Conservation (phyloP, 2,888 invertebrate species). For the Torymus texanus region DNA sequence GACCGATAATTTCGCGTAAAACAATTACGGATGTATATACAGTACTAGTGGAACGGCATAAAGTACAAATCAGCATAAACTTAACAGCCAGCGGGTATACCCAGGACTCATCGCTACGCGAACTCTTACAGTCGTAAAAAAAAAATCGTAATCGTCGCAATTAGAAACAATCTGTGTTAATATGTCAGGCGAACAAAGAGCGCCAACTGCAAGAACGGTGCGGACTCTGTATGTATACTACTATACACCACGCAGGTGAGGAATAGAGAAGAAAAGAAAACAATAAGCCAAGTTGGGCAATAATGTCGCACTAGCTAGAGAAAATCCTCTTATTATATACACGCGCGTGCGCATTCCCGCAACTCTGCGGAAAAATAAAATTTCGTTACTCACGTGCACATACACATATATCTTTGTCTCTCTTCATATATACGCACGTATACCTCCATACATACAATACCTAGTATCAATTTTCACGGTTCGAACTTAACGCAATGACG, state of each 20-base stretch:
- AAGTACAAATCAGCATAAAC: too few species aligned
- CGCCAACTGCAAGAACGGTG: too few species aligned
- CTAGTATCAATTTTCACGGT: constrained; percentile 14
- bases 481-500: constrained; percentile 21
- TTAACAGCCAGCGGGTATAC: too few species aligned
- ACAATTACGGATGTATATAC: too few species aligned
- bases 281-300: constrained; percentile 21
- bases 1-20: too few species aligned
- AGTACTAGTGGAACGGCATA: too few species aligned
- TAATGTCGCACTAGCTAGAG: constrained; percentile 10
- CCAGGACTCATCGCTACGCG: too few species aligned
- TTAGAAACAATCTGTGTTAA: constrained; percentile 13
- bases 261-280: constrained; percentile 7
- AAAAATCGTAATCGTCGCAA: neutral
- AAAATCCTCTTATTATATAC: constrained; percentile 9
- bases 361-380: constrained; percentile 22
- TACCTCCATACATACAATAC: neutral
- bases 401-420: neutral
- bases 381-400: neutral
- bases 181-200: constrained; percentile 14
- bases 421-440: too few species aligned
- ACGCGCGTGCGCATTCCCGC: neutral
- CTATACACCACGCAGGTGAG: too few species aligned
- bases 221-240: too few species aligned
- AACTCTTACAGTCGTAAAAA: neutral